Base-by-base conservation (phyloP, 2,113 vertebrate species). In the Dipodomys stephensi region DNA sequence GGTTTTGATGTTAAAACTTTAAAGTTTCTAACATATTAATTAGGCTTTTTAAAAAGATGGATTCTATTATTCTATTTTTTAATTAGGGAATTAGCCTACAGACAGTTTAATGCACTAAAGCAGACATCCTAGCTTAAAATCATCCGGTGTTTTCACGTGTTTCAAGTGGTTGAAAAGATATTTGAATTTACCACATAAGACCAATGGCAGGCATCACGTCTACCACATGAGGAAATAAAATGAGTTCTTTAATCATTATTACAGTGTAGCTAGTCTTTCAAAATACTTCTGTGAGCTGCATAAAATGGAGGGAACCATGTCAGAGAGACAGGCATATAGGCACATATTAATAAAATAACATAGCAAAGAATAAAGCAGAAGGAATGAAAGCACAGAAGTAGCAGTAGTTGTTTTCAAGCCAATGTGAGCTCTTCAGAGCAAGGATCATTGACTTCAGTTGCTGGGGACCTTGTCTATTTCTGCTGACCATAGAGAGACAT, bases 31-130 rank as follows among this genome's bases (percentile, higher is more conserved):
- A 49, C 19, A 53, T 84, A 65, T 78, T 89, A 83, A 69, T 68
- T 44, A 20, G 22, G 39, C 18, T 35, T 94, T 65, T 83, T 25
- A 72, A 77, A 88, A 73, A 49, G 30, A 77, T 82, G 25, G 4
- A 15, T 32, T 79, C 79, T 67, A 67, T 73, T 84, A 73, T 73
- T 73, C 39, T 19, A 49, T 22, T 65, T 39, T 71, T 79, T 9
- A 57, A 79, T 84, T 83, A 46, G 18, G n/a, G 83, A 83, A 92
- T 78, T 78, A 78, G 20, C 71, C 78, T 72, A 44, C 10, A 92
- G 84, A 81, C 27, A 79, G 53, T 67, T 83, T 83, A 67, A 94
- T 72, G 27, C n/a, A 88, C 71, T 91, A 73, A 83, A 49, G 19
- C 60, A 46, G 23, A 71, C 11, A 39, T 25, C 28, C 16, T 87